Conservation (phyloP, 2,113 vertebrate genomes). For the Spea multiplicata region DNA sequence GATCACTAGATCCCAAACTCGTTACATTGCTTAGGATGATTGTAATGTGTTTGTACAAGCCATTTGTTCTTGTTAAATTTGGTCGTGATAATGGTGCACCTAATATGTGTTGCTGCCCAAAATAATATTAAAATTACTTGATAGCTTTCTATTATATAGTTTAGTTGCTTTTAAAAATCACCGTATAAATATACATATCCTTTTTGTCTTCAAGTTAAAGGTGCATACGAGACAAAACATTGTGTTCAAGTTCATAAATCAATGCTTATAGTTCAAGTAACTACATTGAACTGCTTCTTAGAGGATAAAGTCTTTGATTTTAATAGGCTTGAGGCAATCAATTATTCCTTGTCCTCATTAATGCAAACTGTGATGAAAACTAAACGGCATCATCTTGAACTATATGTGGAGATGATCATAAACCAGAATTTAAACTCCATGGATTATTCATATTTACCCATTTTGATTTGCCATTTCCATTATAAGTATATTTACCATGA, state of each 20-base stretch:
- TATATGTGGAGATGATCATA: slow-evolving; percentile 88
- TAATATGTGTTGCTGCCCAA: slow-evolving; percentile 72
- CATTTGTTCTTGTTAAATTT: too few relatives aligned
- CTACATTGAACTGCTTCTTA: slow-evolving; percentile 74
- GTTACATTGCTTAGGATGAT: too few relatives aligned
- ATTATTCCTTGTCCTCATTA: slow-evolving; percentile 89
- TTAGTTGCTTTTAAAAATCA: slow-evolving; percentile 71
- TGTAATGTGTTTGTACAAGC: too few relatives aligned
- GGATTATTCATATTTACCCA: slow-evolving; percentile 88
- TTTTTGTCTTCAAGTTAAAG: slow-evolving; percentile 73
- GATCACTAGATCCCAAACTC: too few relatives aligned
- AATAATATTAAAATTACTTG: slow-evolving; percentile 76
- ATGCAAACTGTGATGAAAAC: slow-evolving; percentile 88
- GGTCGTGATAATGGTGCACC: slow-evolving; percentile 71
- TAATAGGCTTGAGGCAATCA: slow-evolving; percentile 87
- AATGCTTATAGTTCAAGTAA: slow-evolving; percentile 80
- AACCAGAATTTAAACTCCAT: slow-evolving; percentile 86
- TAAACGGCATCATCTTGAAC: slow-evolving; percentile 85
- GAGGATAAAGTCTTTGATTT: slow-evolving; percentile 83
- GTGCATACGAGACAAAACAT: slow-evolving; percentile 75
- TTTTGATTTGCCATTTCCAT: slow-evolving; percentile 88
- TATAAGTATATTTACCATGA: slow-evolving; percentile 87
- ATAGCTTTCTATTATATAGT: slow-evolving; percentile 75
- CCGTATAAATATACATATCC: slow-evolving; percentile 71
- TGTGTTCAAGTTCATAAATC: slow-evolving; percentile 75